Conservation (phyloP, 2,888 invertebrate genomes). For the Habrosyne pyritoides region DNA sequence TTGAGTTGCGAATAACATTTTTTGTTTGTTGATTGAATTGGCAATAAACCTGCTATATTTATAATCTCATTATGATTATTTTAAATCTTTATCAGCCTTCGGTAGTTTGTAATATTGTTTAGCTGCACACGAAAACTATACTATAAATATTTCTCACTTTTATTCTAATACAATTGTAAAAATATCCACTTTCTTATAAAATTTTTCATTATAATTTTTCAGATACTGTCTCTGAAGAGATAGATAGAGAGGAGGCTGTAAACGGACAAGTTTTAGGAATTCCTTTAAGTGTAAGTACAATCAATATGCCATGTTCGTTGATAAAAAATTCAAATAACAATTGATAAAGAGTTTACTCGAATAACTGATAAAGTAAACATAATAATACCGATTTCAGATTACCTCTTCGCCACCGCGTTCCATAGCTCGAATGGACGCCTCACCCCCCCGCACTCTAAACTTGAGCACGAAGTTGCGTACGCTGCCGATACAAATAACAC, state of each 20-base stretch:
- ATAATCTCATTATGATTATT: not conserved
- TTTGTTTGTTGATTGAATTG: not conserved
- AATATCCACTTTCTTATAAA: conserved; percentile 7
- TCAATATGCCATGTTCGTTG: not conserved
- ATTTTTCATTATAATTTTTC: conserved; percentile 39
- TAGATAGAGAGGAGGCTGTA: conserved; percentile 62
- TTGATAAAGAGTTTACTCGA: not conserved
- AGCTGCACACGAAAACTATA: not conserved
- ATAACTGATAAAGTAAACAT: not conserved
- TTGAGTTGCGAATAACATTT: conserved; percentile 13
- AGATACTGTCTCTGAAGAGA: conserved; percentile 66
- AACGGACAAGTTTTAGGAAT: conserved; percentile 76
- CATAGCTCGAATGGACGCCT: conserved; percentile 53
- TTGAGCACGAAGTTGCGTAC: conserved; percentile 75
- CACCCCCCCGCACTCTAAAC: conserved; percentile 69
- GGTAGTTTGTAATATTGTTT: not conserved
- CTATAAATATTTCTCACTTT: no score
- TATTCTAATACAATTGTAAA: conserved; percentile 18
- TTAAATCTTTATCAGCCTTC: not conserved
- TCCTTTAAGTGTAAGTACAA: conserved; percentile 72
- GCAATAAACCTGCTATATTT: not conserved
- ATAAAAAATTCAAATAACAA: not conserved
- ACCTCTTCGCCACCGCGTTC: conserved; percentile 65
- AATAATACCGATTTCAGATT: conserved; percentile 54
- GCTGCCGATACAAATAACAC: conserved; percentile 74